Percentiles rank a stretch among this genome's conserved stretches.
Conservation (phyloP, 2,888 invertebrate genomes). For the Tachystola acroxantha region DNA sequence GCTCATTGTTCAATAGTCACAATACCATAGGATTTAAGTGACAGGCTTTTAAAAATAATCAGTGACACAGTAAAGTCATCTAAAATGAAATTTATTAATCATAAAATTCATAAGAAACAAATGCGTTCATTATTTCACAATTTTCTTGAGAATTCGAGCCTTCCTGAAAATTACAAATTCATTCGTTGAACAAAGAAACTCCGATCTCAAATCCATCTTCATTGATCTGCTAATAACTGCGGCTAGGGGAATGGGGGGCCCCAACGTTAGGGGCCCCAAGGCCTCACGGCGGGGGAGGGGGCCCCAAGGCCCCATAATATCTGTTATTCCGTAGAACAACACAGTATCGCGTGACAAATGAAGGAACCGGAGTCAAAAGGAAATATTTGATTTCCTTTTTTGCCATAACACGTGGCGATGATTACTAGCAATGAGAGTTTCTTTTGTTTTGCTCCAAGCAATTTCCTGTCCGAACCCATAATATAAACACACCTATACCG, state of each 20-base stretch:
- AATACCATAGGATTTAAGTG: no score
- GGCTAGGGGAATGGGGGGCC: background rate
- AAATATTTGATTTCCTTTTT: conserved; percentile 11
- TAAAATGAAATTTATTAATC: no score
- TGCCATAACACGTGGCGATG: conserved; percentile 11
- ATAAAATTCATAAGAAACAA: no score
- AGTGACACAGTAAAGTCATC: no score
- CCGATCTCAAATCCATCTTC: conserved; percentile 14
- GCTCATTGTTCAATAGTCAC: no score
- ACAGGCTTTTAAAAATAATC: no score
- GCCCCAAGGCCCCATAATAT: conserved; percentile 1
- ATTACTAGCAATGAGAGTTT: conserved; percentile 9
- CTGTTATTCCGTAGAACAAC: conserved; percentile 10
- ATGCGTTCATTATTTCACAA: background rate
- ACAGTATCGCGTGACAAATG: conserved; percentile 17
- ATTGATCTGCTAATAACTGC: conserved; percentile 16
- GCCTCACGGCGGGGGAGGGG: background rate
- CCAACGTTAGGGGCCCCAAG: background rate
- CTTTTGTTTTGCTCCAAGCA: conserved; percentile 1
- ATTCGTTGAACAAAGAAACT: background rate
- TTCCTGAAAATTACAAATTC: conserved; percentile 1
- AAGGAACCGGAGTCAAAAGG: conserved; percentile 12
- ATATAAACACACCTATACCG: no score
- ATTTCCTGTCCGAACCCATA: background rate
- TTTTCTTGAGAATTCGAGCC: background rate